Evolutionary conservation across 2,113 vertebrate genomes (phyloP).

Genomic region (Aphelocoma coerulescens): DNA sequence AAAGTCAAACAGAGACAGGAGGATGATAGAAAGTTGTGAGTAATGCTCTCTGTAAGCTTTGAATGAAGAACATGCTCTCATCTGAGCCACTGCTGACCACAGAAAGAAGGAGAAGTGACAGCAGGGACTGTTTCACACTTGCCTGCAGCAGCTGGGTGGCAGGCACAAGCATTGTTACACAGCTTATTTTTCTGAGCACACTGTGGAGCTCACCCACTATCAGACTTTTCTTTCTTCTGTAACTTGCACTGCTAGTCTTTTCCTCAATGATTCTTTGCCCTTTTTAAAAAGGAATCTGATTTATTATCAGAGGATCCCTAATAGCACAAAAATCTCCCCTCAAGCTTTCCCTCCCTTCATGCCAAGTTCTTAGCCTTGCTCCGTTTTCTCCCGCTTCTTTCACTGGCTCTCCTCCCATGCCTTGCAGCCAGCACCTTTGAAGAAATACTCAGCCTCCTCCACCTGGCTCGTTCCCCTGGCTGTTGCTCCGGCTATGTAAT

Average conservation of each 20-base stretch:
- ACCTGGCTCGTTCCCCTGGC: not conserved
- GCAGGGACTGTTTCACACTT: not conserved
- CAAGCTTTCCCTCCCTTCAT: not conserved
- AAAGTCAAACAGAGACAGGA: not conserved
- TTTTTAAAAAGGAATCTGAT: not conserved
- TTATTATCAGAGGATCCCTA: slow-evolving; percentile 33
- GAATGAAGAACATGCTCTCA: not conserved
- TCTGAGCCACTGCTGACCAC: not conserved
- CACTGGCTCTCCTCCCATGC: slow-evolving; percentile 41
- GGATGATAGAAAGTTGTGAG: not conserved
- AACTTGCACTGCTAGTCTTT: not conserved
- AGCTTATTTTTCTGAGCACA: not conserved
- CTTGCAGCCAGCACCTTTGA: slow-evolving; percentile 44
- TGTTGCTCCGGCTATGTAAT: not conserved
- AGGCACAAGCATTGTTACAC: not conserved
- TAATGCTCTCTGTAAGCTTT: not conserved
- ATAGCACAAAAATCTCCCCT: slow-evolving; percentile 38
- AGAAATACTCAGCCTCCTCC: slow-evolving; percentile 5
- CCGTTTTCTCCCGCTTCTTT: not conserved
- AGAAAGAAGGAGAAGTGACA: not conserved
- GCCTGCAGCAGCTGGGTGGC: not conserved
- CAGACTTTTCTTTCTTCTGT: not conserved
- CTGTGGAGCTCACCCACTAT: not conserved
- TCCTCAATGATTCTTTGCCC: not conserved
- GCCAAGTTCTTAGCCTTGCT: slow-evolving; percentile 7